phyloP scores from a whole-genome alignment of 2,888 invertebrate genomes.

The Heteropelma amictum region DNA sequence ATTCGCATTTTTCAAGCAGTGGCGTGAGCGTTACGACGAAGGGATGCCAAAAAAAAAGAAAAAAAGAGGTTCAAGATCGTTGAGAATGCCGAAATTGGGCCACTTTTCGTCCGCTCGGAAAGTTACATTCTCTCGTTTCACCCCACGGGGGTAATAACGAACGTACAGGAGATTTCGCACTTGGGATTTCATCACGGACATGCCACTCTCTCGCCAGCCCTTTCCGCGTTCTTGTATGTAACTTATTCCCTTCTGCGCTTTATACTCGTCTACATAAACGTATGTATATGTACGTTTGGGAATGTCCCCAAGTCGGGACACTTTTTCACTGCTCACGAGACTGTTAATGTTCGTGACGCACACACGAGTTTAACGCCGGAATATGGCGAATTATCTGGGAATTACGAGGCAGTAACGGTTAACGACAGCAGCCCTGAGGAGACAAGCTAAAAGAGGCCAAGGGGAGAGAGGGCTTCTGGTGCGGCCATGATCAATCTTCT shows the following conservation, averaged over 20 bases:
- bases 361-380: constrained; percentile 62
- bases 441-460: too few relatives aligned
- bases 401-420: constrained; percentile 53
- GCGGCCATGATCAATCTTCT: background rate
- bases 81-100: constrained; percentile 49
- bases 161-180: constrained; percentile 2
- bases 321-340: constrained; percentile 62
- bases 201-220: background rate
- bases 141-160: background rate
- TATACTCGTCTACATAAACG: background rate
- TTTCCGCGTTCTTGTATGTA: background rate
- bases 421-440: constrained; percentile 34
- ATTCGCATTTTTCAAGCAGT: constrained; percentile 40
- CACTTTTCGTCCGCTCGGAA: constrained; percentile 31
- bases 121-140: constrained; percentile 2
- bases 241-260: background rate
- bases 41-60: too few relatives aligned
- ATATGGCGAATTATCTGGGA: constrained; percentile 63
- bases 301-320: constrained; percentile 39
- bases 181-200: constrained; percentile 10
- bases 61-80: constrained; percentile 17
- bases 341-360: constrained; percentile 65
- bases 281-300: constrained; percentile 2
- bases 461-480: too few relatives aligned
- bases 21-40: background rate